Evolutionary conservation across 2,888 invertebrate genomes (phyloP).

Genomic region (Epistrophella euchroma): DNA sequence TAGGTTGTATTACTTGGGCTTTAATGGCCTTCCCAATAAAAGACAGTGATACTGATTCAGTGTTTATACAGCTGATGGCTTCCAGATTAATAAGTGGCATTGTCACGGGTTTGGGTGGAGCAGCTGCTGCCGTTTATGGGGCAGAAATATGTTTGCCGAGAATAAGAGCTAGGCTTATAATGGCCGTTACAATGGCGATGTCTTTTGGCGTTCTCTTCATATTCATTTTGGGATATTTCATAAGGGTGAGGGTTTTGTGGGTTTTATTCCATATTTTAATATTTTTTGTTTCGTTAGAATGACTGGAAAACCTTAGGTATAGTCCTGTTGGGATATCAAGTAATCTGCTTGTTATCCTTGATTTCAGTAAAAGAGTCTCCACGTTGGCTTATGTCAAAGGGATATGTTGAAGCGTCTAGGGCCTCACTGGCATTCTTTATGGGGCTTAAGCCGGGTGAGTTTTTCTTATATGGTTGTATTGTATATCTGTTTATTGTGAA

Average conservation of each 20-base stretch:
- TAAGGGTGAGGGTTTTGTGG: conserved; percentile 77
- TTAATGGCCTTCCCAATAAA: conserved; percentile 78
- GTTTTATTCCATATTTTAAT: neutral
- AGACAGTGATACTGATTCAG: conserved; percentile 78
- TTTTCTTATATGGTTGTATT: neutral
- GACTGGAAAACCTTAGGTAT: conserved; percentile 82
- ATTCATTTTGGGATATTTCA: conserved; percentile 86
- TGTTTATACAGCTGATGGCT: conserved; percentile 81
- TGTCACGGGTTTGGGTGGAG: conserved; percentile 78
- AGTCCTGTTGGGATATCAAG: conserved; percentile 81
- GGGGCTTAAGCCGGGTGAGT: conserved; percentile 83
- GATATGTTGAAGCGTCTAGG: conserved; percentile 86
- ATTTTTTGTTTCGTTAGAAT: conserved; percentile 71
- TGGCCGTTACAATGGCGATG: conserved; percentile 87
- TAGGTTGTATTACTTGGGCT: conserved; percentile 81
- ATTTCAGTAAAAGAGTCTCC: conserved; percentile 88
- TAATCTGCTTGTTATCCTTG: conserved; percentile 83
- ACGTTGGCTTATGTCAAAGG: conserved; percentile 87
- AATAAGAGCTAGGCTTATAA: conserved; percentile 87
- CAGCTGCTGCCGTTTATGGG: conserved; percentile 82
- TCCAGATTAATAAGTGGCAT: conserved; percentile 82
- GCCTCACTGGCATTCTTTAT: conserved; percentile 86
- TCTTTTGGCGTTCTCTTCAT: conserved; percentile 87
- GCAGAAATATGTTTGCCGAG: conserved; percentile 85
- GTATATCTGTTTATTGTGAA: neutral